Evolutionary conservation across 2,797 vertebrate species (phyloP), one percentile per base, ranked within the genome.

Genomic region (Enteromius treurensis): DNA sequence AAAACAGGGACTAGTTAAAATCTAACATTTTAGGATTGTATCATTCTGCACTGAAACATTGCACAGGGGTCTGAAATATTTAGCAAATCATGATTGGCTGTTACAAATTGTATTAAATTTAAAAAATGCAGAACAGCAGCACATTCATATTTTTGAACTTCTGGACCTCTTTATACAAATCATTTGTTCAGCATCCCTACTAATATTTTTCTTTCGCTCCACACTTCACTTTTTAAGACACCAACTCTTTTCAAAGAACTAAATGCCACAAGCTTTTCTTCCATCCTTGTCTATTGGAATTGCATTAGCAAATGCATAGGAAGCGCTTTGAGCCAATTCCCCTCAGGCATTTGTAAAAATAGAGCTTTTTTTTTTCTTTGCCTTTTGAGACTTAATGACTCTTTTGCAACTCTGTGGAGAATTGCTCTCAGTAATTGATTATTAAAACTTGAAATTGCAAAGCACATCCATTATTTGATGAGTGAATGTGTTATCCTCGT

Each of bases 371-470:
- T 86, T 81, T 77, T n/a, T 45, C 94, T 95, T 96, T 93, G 95
- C 96, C 97, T 97, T 97, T 97, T 96, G 96, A 97, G 96, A 98
- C 96, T 97, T 98, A 97, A 97, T 97, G 96, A 95, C 96, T 97
- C 96, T 97, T 96, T 96, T 95, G 95, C 96, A 97, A 96, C 96
- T 97, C 97, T 96, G 94, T 95, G 92, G 96, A 96, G 96, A 97
- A 97, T 97, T 96, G 96, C 94, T 95, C 96, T 94, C 95, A 94
- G 96, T 97, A 98, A 99, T 97, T 98, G 97, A 98, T 98, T 98
- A 97, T 97, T 98, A 98, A 98, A 99, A 97, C 95, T 96, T 96
- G 95, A 97, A 97, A 97, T 97, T 97, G 96, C 95, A 96, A 97
- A 96, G 95, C 95, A 95, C 96, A 96, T 97, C 96, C 96, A 96